Conservation (phyloP, 2,888 invertebrate genomes). For the Philhelius pedissequus region DNA sequence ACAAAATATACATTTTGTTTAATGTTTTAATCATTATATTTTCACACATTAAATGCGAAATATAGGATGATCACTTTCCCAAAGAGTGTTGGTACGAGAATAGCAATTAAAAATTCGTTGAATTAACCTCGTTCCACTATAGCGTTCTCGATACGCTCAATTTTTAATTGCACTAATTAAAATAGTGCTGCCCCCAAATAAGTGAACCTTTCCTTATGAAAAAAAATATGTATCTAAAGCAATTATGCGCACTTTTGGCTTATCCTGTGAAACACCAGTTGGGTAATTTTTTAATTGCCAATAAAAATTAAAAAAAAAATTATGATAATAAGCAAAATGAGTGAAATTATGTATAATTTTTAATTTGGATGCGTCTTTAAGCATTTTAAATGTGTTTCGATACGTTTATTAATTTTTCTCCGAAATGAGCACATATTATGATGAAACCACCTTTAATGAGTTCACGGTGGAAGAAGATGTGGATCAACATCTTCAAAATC, state of each 20-base stretch:
- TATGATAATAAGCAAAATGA: neutral
- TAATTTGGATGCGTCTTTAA: neutral
- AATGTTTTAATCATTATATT: slow-evolving; percentile 42
- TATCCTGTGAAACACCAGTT: slow-evolving; percentile 37
- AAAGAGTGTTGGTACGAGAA: neutral
- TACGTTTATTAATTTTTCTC: slow-evolving; percentile 61
- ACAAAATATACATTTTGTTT: neutral
- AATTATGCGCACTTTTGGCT: slow-evolving; percentile 49
- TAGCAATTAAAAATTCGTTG: slow-evolving; percentile 64
- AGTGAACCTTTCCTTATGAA: neutral
- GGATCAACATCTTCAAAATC: neutral
- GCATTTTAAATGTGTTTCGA: slow-evolving; percentile 31
- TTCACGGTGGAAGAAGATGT: neutral
- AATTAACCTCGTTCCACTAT: slow-evolving; percentile 68
- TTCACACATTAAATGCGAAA: slow-evolving; percentile 32
- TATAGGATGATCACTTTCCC: slow-evolving; percentile 56
- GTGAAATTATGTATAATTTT: slow-evolving; percentile 23
- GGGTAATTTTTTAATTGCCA: slow-evolving; percentile 60
- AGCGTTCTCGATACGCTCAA: slow-evolving; percentile 62
- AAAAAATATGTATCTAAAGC: neutral
- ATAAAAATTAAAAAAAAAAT: slow-evolving; percentile 25
- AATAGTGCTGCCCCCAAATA: slow-evolving; percentile 49
- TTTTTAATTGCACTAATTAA: slow-evolving; percentile 68
- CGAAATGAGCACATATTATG: slow-evolving; percentile 14
- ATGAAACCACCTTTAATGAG: neutral